phyloP scores from a whole-genome alignment of 2,888 invertebrate species.

The Lycophotia porphyrea region DNA sequence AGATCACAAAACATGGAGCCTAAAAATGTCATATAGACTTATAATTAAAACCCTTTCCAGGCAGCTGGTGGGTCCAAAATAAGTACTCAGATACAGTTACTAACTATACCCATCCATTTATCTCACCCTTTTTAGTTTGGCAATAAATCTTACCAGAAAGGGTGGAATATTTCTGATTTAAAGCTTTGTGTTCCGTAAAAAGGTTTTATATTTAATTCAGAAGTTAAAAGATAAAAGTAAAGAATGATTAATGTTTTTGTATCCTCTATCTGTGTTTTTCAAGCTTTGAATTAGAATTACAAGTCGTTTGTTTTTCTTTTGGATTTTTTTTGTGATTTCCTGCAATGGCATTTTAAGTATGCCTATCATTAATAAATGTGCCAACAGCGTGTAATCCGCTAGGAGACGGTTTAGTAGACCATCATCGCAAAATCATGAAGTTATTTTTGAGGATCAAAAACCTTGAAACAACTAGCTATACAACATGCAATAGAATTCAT shows the following conservation, averaged over 20 bases:
- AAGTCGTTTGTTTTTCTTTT: not conserved
- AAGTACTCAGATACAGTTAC: slow-evolving; percentile 1
- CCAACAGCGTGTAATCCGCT: not conserved
- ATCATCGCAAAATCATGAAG: not conserved
- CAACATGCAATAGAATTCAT: not conserved
- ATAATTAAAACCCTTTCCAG: not conserved
- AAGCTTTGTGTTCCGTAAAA: slow-evolving; percentile 43
- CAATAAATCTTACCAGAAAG: slow-evolving; percentile 45
- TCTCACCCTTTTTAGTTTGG: slow-evolving; percentile 23
- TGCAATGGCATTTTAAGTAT: not conserved
- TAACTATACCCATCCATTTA: slow-evolving; percentile 14
- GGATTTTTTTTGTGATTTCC: not conserved
- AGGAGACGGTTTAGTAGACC: not conserved
- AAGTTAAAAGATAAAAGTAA: slow-evolving; percentile 33
- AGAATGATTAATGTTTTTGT: slow-evolving; percentile 18
- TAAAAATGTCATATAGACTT: not conserved
- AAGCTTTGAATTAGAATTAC: slow-evolving; percentile 18
- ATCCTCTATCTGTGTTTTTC: slow-evolving; percentile 9
- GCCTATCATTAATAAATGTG: not conserved
- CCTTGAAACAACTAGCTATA: not conserved
- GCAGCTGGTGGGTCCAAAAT: not conserved
- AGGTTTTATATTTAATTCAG: slow-evolving; percentile 44
- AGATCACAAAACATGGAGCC: not conserved
- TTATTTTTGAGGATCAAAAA: not conserved
- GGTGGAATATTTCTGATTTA: slow-evolving; percentile 48